Base-by-base conservation (phyloP, 1,140 invertebrate species). In the Scylla paramamosain region DNA sequence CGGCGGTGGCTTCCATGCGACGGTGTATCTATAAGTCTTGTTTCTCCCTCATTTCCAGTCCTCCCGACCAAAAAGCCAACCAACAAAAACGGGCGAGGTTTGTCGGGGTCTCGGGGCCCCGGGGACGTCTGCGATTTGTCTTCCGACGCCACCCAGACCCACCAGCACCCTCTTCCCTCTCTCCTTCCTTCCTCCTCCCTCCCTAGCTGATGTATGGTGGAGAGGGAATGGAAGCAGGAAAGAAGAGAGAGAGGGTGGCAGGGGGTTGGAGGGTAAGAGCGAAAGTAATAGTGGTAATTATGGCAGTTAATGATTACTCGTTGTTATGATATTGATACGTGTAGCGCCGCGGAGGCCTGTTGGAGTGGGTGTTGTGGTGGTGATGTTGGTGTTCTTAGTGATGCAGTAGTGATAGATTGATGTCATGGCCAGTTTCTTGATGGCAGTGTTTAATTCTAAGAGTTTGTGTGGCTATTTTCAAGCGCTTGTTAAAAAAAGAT, bases 81-180 rank as follows among this genome's bases (percentile, higher is more conserved):
- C 29, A 59, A 67, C 46, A 52, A 94, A 94, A 94, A 94, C 84
- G 25, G 46, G 84, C 82, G 32, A 46, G 28, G 82, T 48, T 84
- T 32, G 93, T 87, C 84, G 86, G 91, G 91, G 84, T 89, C 48
- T 46, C 16, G 59, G 82, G 82, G n/a, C 84, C 84, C 46, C 48
- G n/a, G 86, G 93, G 93, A 93, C 93, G 86, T 29, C 84, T 52
- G 93, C 86, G 93, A 93, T 93, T 93, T 93, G 93, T 93, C 93
- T 93, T 93, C 45, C 83, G 93, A 46, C 92, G 92, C 92, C 83
- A 93, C 39, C 84, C 48, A 92, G 91, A 52, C 45, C 91, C 91
- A 31, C 52, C 29, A 45, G 32, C 28, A 29, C 67, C 83, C 45
- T 31, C 92, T 52, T 31, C 92, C 92, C 25, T 10, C 16, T 31